Evolutionary conservation across 2,113 vertebrate species (phyloP), one percentile per base, ranked within the genome.

Genomic region (Gasterosteus aculeatus): DNA sequence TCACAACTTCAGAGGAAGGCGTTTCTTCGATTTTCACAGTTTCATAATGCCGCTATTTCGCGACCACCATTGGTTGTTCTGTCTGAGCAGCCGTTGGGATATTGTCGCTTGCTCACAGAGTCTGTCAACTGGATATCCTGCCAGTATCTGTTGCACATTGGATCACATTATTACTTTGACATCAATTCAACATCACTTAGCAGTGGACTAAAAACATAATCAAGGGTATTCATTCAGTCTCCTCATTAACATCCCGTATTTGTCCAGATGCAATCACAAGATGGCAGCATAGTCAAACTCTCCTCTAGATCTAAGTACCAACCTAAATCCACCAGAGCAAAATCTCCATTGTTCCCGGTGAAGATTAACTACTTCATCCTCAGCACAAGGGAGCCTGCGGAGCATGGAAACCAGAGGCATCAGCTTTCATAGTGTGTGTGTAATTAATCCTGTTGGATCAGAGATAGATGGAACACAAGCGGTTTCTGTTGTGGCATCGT

Each of bases 371-470:
- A 85, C 80, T 83, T 65, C 61, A 62, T 70, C 51, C 29, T 69
- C 57, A 72, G 58, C 80, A 78, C 80, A 60, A 58, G 78, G 65
- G 81, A 87, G 66, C 86, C 86, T 10, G 68, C 14, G 2, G 86
- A 84, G 86, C 60, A 10, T 29, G 47, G 72, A 84, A 85, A 83
- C 69, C 81, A 80, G 77, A 88, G 65, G 85, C 77, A 80, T 82
- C 78, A 66, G 80, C 84, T 64, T 88, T 71, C 49, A 66, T 81
- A 26, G 22, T 85, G 85, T 90, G 77, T 76, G 72, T 82, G 87
- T 91, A 92, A 92, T 92, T 92, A 92, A 91, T 89, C 87, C 88
- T 87, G 78, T 80, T 82, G 87, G 68, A 86, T 87, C 87, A 82
- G 83, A 71, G 68, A 83, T 64, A 71, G 68, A 81, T 61, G 77